Conservation (phyloP, 1,140 invertebrate genomes). For the Drosophila triauraria region DNA sequence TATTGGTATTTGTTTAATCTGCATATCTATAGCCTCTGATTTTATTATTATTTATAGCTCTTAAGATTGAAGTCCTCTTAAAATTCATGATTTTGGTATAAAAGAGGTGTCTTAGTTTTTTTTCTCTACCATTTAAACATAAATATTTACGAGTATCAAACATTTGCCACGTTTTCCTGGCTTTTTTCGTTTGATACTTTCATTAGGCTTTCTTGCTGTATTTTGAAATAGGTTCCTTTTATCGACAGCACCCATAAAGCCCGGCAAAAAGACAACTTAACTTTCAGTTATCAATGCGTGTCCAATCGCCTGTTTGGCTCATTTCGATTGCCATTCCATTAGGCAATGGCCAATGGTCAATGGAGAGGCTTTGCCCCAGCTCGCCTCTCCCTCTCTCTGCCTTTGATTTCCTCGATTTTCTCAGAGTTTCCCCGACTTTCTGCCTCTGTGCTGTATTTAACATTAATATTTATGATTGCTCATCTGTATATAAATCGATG, state of each 20-base stretch:
- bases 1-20: no score
- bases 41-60: no score
- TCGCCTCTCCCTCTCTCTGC: not conserved
- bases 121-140: no score
- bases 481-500: conserved; percentile 64
- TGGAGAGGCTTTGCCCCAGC: not conserved
- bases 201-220: not conserved
- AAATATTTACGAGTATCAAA: no score
- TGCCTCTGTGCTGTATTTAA: conserved; percentile 63
- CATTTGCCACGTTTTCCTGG: no score
- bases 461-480: conserved; percentile 83
- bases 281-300: conserved; percentile 43
- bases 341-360: conserved; percentile 31
- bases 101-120: no score
- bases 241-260: not conserved
- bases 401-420: not conserved
- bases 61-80: no score
- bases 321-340: conserved; percentile 49
- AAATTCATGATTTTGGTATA: no score
- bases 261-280: conserved; percentile 18
- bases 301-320: conserved; percentile 31
- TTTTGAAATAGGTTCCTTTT: conserved; percentile 2
- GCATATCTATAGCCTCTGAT: no score
- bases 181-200: not conserved
- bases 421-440: not conserved